These are phyloP conservation scores for Syrphus vitripennis DNA, from an alignment of 2,888 invertebrate species.

Conservation along the genomic window DNA sequence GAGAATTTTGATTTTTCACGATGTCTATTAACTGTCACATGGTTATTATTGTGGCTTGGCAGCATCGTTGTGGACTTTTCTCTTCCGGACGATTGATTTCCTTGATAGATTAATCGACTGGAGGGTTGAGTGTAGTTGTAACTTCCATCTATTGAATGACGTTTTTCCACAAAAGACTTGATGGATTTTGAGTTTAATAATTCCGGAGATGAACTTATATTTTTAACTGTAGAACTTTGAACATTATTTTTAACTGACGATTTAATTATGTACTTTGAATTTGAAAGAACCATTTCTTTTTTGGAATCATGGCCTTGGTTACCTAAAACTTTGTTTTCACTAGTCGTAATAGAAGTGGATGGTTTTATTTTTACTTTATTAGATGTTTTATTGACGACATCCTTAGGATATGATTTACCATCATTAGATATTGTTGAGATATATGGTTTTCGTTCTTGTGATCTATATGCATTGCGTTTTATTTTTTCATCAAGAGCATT, in stretches of 20 bases:
- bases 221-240: constrained; percentile 6
- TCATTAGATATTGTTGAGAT: background rate
- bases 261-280: constrained; percentile 1
- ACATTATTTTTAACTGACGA: constrained; percentile 1
- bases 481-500: constrained; percentile 16
- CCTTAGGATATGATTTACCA: constrained; percentile 80
- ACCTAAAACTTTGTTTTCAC: background rate
- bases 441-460: constrained; percentile 37
- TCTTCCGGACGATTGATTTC: background rate
- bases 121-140: constrained; percentile 30
- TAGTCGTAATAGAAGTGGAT: background rate
- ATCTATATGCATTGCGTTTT: constrained; percentile 26
- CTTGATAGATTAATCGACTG: background rate
- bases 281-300: constrained; percentile 2
- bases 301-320: constrained; percentile 12
- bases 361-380: constrained; percentile 40
- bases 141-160: constrained; percentile 74
- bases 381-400: constrained; percentile 5
- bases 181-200: constrained; percentile 2
- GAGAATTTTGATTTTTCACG: background rate
- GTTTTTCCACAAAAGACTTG: constrained; percentile 67
- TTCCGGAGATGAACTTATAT: constrained; percentile 42
- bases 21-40: background rate
- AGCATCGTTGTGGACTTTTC: constrained; percentile 7
- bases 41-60: constrained; percentile 22